Evolutionary conservation across 1,140 invertebrate species (phyloP).

Genomic region (Dendroctonus valens): DNA sequence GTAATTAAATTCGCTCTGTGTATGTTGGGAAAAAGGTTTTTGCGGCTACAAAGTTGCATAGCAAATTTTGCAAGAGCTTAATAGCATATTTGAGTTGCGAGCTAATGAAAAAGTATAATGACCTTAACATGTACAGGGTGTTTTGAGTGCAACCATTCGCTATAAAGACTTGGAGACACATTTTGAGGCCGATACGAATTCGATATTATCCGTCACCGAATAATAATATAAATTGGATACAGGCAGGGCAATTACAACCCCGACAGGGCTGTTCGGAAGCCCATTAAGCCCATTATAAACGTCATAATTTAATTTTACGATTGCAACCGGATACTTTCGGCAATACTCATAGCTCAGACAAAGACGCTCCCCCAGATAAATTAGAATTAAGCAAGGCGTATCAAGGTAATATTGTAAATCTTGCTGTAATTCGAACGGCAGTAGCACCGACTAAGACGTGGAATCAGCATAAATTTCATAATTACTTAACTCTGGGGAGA

Average conservation of each 20-base stretch:
- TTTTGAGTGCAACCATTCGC: no score
- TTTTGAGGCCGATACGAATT: no score
- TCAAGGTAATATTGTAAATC: constrained; percentile 54
- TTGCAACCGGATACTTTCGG: constrained; percentile 44
- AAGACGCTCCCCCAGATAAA: constrained; percentile 48
- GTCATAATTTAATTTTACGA: constrained; percentile 49
- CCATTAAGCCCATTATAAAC: constrained; percentile 41
- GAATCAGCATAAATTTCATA: constrained; percentile 56
- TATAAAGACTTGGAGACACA: no score
- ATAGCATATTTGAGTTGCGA: no score
- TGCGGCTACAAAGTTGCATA: no score
- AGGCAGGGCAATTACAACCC: constrained; percentile 22
- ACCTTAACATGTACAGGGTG: no score
- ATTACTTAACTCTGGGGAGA: constrained; percentile 47
- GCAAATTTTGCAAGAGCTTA: no score
- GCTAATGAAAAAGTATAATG: no score
- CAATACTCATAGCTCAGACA: constrained; percentile 47
- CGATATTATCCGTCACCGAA: constrained; percentile 4
- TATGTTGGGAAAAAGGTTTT: no score
- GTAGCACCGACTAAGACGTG: constrained; percentile 51
- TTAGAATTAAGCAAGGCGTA: constrained; percentile 52
- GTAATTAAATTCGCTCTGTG: no score
- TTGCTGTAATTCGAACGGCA: constrained; percentile 51
- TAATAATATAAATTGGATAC: constrained; percentile 28
- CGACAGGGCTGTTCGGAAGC: constrained; percentile 23